phyloP scores from a whole-genome alignment of 2,888 invertebrate species.

The Nephrotoma flavescens region DNA sequence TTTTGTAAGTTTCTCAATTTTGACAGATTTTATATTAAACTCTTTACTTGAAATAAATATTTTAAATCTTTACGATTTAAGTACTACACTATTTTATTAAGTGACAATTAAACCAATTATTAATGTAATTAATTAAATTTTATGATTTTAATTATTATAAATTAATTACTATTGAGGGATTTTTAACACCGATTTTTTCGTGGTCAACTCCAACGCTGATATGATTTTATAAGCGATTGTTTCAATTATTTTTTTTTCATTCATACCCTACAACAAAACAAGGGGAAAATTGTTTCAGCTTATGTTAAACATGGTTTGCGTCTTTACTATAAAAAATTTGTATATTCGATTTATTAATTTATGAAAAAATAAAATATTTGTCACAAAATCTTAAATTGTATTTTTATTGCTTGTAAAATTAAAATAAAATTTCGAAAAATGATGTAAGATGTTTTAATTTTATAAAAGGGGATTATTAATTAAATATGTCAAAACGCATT shows the following conservation, averaged over 20 bases:
- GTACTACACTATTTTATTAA: neutral
- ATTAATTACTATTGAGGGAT: neutral
- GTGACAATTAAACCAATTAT: neutral
- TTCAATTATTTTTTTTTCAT: neutral
- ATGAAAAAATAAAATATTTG: neutral
- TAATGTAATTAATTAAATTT: neutral
- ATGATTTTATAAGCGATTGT: conserved; percentile 1
- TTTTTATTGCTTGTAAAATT: too few species aligned
- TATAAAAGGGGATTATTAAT: too few species aligned
- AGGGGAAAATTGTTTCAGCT: neutral
- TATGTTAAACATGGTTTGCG: neutral
- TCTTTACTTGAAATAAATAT: neutral
- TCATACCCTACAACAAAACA: conserved; percentile 1
- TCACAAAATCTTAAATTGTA: too few species aligned
- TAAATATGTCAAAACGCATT: too few species aligned
- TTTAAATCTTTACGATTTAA: neutral
- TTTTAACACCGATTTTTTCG: neutral
- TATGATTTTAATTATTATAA: neutral
- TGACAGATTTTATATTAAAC: conserved; percentile 1
- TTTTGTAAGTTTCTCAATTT: conserved; percentile 1
- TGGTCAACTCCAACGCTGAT: conserved; percentile 4
- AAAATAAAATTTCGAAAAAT: too few species aligned
- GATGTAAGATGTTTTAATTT: too few species aligned
- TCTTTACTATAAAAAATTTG: neutral
- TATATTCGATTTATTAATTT: neutral